Percentiles rank a stretch among this genome's conserved stretches.
These are phyloP conservation scores for Caenorhabditis tropicalis DNA, from an alignment of 1,140 invertebrate species.

Conservation along the genomic window DNA sequence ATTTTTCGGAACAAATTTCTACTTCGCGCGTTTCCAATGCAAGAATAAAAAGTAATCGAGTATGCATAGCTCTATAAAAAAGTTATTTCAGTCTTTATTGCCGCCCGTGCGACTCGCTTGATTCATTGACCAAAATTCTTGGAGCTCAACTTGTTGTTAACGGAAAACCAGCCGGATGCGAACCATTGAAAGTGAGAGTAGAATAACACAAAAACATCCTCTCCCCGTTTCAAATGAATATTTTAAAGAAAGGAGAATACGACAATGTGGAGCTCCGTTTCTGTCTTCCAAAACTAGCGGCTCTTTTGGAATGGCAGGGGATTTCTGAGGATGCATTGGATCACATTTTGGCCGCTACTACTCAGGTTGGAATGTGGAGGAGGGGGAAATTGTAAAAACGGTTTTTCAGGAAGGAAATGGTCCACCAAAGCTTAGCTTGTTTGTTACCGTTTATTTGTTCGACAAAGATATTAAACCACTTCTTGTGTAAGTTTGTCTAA, in stretches of 20 bases:
- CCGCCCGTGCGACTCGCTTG: conserved; percentile 36
- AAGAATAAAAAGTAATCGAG: too few relatives aligned
- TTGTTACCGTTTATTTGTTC: conserved; percentile 70
- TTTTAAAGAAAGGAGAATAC: conserved; percentile 59
- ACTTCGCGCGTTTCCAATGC: too few relatives aligned
- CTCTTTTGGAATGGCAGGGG: conserved; percentile 66
- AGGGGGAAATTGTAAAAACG: neutral
- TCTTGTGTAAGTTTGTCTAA: conserved; percentile 14
- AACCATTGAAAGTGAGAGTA: conserved; percentile 43
- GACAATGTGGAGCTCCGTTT: conserved; percentile 69
- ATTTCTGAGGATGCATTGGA: conserved; percentile 66
- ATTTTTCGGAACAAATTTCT: too few relatives aligned
- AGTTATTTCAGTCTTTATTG: conserved; percentile 35
- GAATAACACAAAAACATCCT: neutral
- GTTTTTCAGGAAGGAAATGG: conserved; percentile 61
- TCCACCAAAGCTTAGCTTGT: conserved; percentile 65
- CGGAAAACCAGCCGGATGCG: conserved; percentile 44
- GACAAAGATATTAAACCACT: conserved; percentile 65
- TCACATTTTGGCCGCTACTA: conserved; percentile 33
- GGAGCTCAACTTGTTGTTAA: conserved; percentile 46
- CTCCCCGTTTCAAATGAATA: neutral
- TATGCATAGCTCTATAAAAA: too few relatives aligned
- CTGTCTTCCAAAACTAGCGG: conserved; percentile 66
- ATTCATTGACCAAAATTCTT: conserved; percentile 38
- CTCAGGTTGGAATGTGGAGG: neutral